Evolutionary conservation across 1,140 invertebrate species (phyloP), one percentile per base, ranked within the genome.

Genomic region (Steinernema khuongi): DNA sequence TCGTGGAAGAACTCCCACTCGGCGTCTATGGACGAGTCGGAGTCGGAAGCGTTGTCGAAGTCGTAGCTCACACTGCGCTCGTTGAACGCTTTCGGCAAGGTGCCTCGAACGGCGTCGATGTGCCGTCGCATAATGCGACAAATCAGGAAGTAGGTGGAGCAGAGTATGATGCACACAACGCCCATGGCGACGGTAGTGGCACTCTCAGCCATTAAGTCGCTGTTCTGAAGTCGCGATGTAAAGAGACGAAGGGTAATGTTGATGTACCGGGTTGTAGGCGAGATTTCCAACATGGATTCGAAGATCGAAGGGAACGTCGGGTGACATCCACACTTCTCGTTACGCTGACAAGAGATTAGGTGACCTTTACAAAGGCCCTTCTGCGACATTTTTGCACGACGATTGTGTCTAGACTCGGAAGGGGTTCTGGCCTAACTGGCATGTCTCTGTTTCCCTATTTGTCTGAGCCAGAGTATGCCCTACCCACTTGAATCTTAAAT

Each of bases 1-100:
- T 60, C 50, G 50, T 60, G 14, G 50, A 60, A 60, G 50, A 60
- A 60, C 19, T 60, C 50, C 50, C 50, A 60, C 19, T 60, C 50
- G 11, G 11, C 50, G 50, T 60, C 50, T 14, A 60, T 60, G 14
- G 50, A 60, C 4, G 50, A 60, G 11, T 26, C 50, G 11, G 50
- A 60, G 19, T 26, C 50, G 50, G 50, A 7, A 22, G 11, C 11
- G 50, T 60, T 2, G 19, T 11, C 50, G 50, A 60, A 60, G 50
- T 60, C 50, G 50, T 60, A 60, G 50, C 50, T 60, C 7, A 60
- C 50, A 22, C 50, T 17, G 14, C 26, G 7, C 22, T 60, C 50
- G 50, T 60, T 60, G 50, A 60, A 60, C 50, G 50, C 50, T 22
- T 60, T 60, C 11, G 50, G 50, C 14, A 60, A 14, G 50, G 50